Base-by-base conservation (phyloP, 2,888 invertebrate species). In the Invenusta paracnida region DNA sequence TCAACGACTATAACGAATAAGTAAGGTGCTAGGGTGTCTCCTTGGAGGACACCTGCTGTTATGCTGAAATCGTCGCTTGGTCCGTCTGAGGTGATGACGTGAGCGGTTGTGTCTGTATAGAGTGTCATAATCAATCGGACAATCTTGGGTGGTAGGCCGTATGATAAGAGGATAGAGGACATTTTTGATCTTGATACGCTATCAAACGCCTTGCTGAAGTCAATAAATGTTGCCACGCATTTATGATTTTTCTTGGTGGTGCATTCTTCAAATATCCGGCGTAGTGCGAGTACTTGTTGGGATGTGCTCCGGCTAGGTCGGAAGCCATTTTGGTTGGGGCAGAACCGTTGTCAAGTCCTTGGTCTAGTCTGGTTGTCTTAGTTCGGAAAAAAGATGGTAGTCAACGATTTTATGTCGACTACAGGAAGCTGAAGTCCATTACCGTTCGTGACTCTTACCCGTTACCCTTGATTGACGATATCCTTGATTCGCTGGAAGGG, bases 291-390 rank as follows among this genome's bases (percentile, higher is more conserved):
- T 73, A 73, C 27, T 73, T 73, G 73, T 73, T 73, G 73, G 27
- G 73, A 23, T 73, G 73, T 73, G 73, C 73, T 73, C 73, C 73
- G 17, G 27, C 73, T 73, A 23, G 17, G 73, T 25, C 73, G 17
- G 73, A 73, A 73, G 17, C 73, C 73, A 73, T 73, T 73, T 73
- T 73, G 73, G 73, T 73, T 73, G 48, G 48, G 48, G 48, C 48
- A n/a, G n/a, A n/a, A n/a, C n/a, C n/a, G n/a, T n/a, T n/a, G n/a
- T n/a, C n/a, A n/a, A n/a, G n/a, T n/a, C n/a, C n/a, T n/a, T n/a
- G n/a, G n/a, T n/a, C n/a, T n/a, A n/a, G n/a, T n/a, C n/a, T n/a
- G n/a, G n/a, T n/a, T n/a, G n/a, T n/a, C n/a, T n/a, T n/a, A n/a
- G n/a, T n/a, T n/a, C n/a, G n/a, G n/a, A n/a, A n/a, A n/a, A n/a